A percentile compares a stretch with the other conserved stretches of the same genome.
Evolutionary conservation across 2,888 invertebrate genomes (phyloP).

Genomic region (Diaperis boleti): DNA sequence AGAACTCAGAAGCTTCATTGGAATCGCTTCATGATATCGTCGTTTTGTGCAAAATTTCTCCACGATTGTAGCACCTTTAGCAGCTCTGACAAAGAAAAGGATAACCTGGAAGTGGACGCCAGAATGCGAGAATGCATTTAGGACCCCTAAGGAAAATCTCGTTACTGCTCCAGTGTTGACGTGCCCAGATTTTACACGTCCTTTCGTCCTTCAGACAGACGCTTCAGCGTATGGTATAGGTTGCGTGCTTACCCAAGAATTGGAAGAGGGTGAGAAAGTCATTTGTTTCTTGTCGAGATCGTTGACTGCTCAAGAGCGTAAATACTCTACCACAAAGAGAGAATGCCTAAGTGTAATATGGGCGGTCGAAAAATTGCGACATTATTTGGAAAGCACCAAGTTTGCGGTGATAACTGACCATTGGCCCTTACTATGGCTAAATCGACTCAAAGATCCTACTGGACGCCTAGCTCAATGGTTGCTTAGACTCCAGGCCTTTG

Average conservation of each 20-base stretch:
- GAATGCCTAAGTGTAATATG: background rate
- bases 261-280: background rate
- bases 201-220: background rate
- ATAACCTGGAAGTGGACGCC: background rate
- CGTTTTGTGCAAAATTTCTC: background rate
- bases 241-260: too few relatives aligned
- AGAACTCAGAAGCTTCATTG: background rate
- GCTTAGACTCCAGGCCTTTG: constrained; percentile 36
- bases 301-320: background rate
- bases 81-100: background rate
- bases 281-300: background rate
- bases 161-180: background rate
- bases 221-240: background rate
- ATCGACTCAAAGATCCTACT: constrained; percentile 19
- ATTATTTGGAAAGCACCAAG: constrained; percentile 38
- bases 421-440: constrained; percentile 35
- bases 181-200: background rate
- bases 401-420: constrained; percentile 42
- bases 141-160: background rate
- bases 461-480: constrained; percentile 37
- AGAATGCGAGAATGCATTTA: background rate
- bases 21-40: background rate
- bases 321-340: background rate
- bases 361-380: constrained; percentile 47
- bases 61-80: background rate